Percentiles rank a stretch among this genome's conserved stretches.
Conservation (phyloP, 2,888 invertebrate species). For the Blomia tropicalis region DNA sequence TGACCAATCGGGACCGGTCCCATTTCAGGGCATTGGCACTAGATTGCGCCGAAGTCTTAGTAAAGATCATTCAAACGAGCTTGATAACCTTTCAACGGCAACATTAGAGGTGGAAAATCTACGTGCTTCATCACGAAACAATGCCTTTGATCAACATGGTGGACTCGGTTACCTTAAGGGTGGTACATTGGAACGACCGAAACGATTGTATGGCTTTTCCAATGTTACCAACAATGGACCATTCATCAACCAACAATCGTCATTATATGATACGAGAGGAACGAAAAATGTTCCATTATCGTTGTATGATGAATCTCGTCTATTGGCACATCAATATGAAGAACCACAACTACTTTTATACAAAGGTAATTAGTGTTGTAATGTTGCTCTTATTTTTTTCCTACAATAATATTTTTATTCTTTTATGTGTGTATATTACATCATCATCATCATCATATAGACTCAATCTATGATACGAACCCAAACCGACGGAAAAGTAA, state of each 20-base stretch:
- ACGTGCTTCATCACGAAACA: neutral
- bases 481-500: neutral
- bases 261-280: neutral
- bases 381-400: too few species aligned
- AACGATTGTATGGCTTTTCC: neutral
- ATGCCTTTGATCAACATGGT: neutral
- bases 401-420: neutral
- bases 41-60: neutral
- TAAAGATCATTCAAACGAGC: constrained; percentile 3
- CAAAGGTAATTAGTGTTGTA: too few species aligned
- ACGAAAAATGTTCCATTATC: neutral
- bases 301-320: neutral
- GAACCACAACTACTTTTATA: constrained; percentile 1
- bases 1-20: neutral
- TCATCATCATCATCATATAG: too few species aligned
- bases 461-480: too few species aligned
- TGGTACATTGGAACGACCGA: constrained; percentile 11
- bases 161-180: neutral
- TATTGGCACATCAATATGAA: constrained; percentile 7
- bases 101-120: neutral
- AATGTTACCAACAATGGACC: neutral
- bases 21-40: constrained; percentile 15
- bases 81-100: neutral
- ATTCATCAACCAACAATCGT: constrained; percentile 2
- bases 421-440: too few species aligned